Conservation (phyloP, 2,797 vertebrate genomes). For the Morelia viridis region DNA sequence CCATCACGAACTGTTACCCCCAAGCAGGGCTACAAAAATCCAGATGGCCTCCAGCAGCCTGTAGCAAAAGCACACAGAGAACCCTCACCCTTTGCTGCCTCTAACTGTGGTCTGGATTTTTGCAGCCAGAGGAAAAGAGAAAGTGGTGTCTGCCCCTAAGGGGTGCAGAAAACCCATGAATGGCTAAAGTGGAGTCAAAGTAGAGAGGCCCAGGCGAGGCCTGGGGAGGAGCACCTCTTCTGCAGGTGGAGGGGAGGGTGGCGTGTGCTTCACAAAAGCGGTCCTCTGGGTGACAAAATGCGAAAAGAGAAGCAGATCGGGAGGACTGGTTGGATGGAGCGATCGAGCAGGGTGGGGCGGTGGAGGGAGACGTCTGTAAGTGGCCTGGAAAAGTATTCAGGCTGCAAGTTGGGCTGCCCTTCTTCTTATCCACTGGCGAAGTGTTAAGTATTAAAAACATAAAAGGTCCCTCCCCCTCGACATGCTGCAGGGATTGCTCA, state of each 20-base stretch:
- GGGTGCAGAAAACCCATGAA: constrained; percentile 4
- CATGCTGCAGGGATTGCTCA: constrained; percentile 77
- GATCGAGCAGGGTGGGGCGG: background rate
- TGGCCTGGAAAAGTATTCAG: constrained; percentile 73
- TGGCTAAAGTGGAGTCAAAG: background rate
- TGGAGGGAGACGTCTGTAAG: constrained; percentile 26
- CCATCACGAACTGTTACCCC: too few relatives aligned
- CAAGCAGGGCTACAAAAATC: too few relatives aligned
- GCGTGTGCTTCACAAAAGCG: background rate
- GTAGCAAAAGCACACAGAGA: background rate
- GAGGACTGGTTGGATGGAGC: background rate
- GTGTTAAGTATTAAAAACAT: constrained; percentile 84
- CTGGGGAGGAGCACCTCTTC: background rate
- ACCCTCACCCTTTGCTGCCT: too few relatives aligned
- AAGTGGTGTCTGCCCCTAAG: background rate
- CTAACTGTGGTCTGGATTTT: background rate
- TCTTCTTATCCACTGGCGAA: constrained; percentile 80
- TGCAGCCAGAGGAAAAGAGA: background rate
- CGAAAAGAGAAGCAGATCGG: background rate
- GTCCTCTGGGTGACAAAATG: constrained; percentile 6
- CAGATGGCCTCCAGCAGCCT: too few relatives aligned
- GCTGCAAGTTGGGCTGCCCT: constrained; percentile 61
- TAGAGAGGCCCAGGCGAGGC: too few relatives aligned
- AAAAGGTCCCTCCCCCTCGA: constrained; percentile 67
- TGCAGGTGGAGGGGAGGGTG: background rate